phyloP scores from a whole-genome alignment of 2,113 vertebrate genomes.

The Sitta europaea region DNA sequence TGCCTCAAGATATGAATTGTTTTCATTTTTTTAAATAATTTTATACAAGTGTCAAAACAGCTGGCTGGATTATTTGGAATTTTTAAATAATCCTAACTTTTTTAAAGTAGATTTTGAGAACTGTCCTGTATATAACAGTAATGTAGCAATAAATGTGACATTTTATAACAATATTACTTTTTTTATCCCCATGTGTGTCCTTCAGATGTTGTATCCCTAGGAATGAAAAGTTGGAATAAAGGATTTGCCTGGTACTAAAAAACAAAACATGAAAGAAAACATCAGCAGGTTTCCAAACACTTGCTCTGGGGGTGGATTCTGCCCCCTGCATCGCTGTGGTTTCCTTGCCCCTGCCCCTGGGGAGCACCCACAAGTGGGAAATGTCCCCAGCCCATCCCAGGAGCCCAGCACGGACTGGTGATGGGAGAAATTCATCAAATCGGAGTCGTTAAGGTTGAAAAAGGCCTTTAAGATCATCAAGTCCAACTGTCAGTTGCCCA shows the following conservation, averaged over 20 bases:
- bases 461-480: background rate
- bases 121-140: constrained; percentile 94
- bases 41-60: constrained; percentile 77
- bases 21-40: constrained; percentile 73
- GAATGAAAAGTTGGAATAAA: constrained; percentile 53
- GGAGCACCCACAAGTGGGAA: background rate
- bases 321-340: background rate
- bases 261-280: background rate
- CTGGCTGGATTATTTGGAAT: constrained; percentile 81
- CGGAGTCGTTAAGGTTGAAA: background rate
- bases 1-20: constrained; percentile 72
- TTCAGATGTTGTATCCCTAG: constrained; percentile 83
- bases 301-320: background rate
- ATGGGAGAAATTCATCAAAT: background rate
- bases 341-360: background rate
- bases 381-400: background rate
- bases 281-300: background rate
- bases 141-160: constrained; percentile 97
- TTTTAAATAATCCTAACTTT: constrained; percentile 81
- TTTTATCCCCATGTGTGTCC: constrained; percentile 77
- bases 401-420: background rate
- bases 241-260: constrained; percentile 48
- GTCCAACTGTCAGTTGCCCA: background rate
- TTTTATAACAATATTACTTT: constrained; percentile 87
- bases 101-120: constrained; percentile 84